Evolutionary conservation across 2,797 vertebrate genomes (phyloP), one percentile per base, ranked within the genome.

Genomic region (Cynopterus sphinx): DNA sequence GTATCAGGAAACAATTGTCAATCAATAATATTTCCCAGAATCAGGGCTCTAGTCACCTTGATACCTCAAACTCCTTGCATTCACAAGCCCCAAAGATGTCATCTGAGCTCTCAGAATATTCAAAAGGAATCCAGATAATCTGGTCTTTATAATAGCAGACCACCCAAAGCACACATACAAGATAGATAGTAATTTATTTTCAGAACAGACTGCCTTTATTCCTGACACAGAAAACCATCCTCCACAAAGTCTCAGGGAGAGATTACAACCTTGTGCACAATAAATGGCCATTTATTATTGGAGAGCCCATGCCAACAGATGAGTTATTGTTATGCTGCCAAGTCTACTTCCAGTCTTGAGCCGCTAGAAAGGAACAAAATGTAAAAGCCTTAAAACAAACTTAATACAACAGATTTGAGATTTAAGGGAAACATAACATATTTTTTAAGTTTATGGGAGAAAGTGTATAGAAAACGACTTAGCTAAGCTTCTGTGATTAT

Each of bases 181-280:
- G 71, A 26, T 0, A 6, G 71, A 26, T 0, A 91, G 79, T 96
- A 98, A 97, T 87, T 97, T 67, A 59, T 71, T 97, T 78, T 91
- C 71, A 91, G 78, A 85, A 68, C 43, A 78, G 94, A 96, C 57
- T 24, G 51, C n/a, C 85, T 87, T 43, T 85, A 85, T 94, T 96
- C 95, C 57, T 97, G 87, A 95, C 70, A 67, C 31, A 11, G 39
- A 97, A 28, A 70, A 78, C 33, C 92, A 79, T 90, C 43, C 92
- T 97, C 75, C 75, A 41, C 85, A 6, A 81, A 79, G 53, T 96
- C 83, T 83, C 85, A 51, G 81, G 55, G 82, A 96, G 46, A 96
- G 94, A 97, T 79, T 96, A 91, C 83, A 97, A 92, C 51, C 77
- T 91, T 92, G 61, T 33, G 22, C 0, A 0, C 41, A 57, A 3